Base-by-base conservation (phyloP, 23 tunicate genomes). In the Clavelina lepadiformis region DNA sequence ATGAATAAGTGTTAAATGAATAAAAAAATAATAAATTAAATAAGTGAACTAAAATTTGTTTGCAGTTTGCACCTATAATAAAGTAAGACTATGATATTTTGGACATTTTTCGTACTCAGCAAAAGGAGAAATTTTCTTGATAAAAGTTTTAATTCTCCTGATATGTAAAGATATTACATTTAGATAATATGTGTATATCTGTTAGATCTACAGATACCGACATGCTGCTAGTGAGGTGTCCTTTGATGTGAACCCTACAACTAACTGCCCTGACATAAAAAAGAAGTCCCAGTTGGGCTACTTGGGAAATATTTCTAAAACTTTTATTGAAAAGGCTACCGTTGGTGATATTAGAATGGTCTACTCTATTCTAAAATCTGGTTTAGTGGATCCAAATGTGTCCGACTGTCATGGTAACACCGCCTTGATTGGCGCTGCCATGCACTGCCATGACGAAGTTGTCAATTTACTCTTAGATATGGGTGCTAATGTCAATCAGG, bases 401-500 rank as follows among this genome's bases (percentile, higher is more conserved):
- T 29, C 77, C 49, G 97, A 89, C 31, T 51, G 58, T 25, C 46
- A 29, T 19, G 97, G 97, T 1, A 89, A 61, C 54, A 49, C 56
- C 0, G 67, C 97, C 19, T 30, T 89, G 3, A 26, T 81, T 33
- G 82, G 72, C 33, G 97, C 97, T 56, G 97, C 97, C 13, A 76
- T 65, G 2, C 81, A 89, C 44, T 75, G 84, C 38, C 97, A 89
- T 57, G 54, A 56, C 2, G 54, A 81, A 19, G 66, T 89, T 59
- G 89, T 89, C 37, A 77, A 89, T 65, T 23, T 89, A 66, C 80
- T 89, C 56, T 76, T 89, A 6, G 97, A 89, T 50, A 63, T 70
- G 68, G 97, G 97, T 45, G 97, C 89, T 1, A 76, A 89, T 46
- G 79, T 89, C 20, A 85, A 89, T 50, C 97, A 89, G 57, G 97